Evolutionary conservation across 2,113 vertebrate genomes (phyloP), one percentile per base, ranked within the genome.

Genomic region (Syrrhaptes paradoxus): DNA sequence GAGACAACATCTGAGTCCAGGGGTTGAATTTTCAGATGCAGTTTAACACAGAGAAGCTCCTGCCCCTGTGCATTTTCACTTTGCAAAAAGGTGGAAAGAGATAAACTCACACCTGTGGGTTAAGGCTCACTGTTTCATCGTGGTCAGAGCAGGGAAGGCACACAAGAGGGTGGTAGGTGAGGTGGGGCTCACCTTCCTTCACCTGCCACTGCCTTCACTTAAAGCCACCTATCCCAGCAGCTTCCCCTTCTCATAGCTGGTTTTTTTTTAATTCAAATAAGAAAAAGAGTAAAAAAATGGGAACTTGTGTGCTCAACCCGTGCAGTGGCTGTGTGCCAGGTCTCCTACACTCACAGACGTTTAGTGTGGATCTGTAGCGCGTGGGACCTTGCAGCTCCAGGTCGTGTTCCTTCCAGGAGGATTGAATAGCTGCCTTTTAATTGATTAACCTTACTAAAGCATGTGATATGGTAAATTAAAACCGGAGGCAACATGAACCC

Each of bases 261-360:
- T 9, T 12, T 6, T 77, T 36, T 36, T 89, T 63, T 66, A 6
- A 7, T 62, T 87, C 45, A 68, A 75, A 70, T 15, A 45, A 63
- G 18, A 48, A 82, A 78, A 89, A 25, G 2, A 55, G 11, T 80
- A 1, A 70, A 66, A 87, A 89, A 51, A 5, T 8, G 5, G 18
- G 34, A 28, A 48, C 28, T 67, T 73, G 16, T 32, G 24, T 72
- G 51, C 66, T 79, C 2, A 2, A 29, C 45, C 32, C 1, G 0
- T 49, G 36, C 32, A 13, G 28, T 70, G 36, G 21, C 67, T 20
- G 10, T 5, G 21, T 62, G 61, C 58, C 77, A 76, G 45, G 15
- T 80, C 57, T 51, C 54, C 16, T 61, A 1, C 0, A 0, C 41
- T 79, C 1, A 0, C 4, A 83, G 59, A 43, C 1, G 0, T 83